These are phyloP conservation scores for Pycnonotus jocosus DNA, from an alignment of 2,113 vertebrate genomes.

Conservation along the genomic window DNA sequence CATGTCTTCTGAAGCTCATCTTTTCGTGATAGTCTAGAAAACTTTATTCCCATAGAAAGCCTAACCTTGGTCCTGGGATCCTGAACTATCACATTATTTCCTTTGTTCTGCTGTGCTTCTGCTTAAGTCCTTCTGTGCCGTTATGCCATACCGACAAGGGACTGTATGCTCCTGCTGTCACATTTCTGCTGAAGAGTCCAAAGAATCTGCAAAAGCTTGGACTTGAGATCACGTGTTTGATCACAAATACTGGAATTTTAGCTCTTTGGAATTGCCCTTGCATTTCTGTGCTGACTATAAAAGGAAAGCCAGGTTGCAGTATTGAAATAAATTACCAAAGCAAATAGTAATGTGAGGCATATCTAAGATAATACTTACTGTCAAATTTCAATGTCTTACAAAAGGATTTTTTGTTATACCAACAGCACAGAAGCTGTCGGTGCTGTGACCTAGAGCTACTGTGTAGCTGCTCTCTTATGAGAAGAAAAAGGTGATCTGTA, in stretches of 20 bases:
- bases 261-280: neutral
- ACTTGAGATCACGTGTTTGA: neutral
- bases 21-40: neutral
- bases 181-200: neutral
- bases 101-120: neutral
- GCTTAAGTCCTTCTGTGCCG: neutral
- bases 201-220: neutral
- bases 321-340: neutral
- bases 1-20: neutral
- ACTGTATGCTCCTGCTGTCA: neutral
- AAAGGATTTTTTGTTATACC: neutral
- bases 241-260: neutral
- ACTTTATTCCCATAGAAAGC: neutral
- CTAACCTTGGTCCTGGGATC: neutral
- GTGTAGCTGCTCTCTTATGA: neutral
- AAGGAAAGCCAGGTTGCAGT: neutral
- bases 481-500: neutral
- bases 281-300: neutral
- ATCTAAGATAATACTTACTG: neutral
- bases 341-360: neutral
- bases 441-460: neutral
- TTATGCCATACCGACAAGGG: neutral
- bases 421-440: neutral
- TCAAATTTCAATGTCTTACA: neutral
- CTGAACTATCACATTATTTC: neutral